Evolutionary conservation across 2,888 invertebrate genomes (phyloP).

Genomic region (Drosophila diplacantha): DNA sequence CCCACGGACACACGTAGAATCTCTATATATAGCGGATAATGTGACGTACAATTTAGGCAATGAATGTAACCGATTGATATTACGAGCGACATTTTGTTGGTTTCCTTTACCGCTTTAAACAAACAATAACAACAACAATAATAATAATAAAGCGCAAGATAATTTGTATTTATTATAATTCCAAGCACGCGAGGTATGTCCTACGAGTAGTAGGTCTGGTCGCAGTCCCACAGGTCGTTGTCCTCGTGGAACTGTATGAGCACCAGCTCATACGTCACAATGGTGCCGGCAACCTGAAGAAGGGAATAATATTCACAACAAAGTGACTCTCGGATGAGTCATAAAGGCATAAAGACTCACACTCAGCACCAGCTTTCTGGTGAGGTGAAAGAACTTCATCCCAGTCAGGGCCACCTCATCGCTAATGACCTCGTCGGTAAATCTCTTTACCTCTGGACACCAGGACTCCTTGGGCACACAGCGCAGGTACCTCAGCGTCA

Average conservation of each 20-base stretch:
- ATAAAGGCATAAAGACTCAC: slow-evolving; percentile 41
- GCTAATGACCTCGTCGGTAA: slow-evolving; percentile 75
- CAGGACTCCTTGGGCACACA: slow-evolving; percentile 78
- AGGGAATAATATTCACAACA: neutral
- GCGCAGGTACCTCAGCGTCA: slow-evolving; percentile 76
- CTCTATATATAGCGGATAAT: slow-evolving; percentile 41
- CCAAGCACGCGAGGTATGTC: slow-evolving; percentile 2
- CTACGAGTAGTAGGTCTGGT: slow-evolving; percentile 54
- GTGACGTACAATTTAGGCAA: slow-evolving; percentile 62
- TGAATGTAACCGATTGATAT: slow-evolving; percentile 70
- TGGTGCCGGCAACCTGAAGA: slow-evolving; percentile 80
- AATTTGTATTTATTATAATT: slow-evolving; percentile 40
- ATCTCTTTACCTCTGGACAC: slow-evolving; percentile 78
- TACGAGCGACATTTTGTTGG: slow-evolving; percentile 71
- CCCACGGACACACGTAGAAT: slow-evolving; percentile 45
- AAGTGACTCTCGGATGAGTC: too few species aligned
- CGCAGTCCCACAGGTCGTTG: slow-evolving; percentile 67
- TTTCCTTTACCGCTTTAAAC: slow-evolving; percentile 65
- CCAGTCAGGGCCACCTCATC: slow-evolving; percentile 76
- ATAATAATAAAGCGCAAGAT: slow-evolving; percentile 60
- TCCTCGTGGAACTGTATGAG: slow-evolving; percentile 80
- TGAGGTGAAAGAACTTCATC: slow-evolving; percentile 77
- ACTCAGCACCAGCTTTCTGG: slow-evolving; percentile 75
- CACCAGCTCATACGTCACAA: slow-evolving; percentile 81
- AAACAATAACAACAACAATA: slow-evolving; percentile 43